Evolutionary conservation across 2,797 vertebrate species (phyloP).

Genomic region (Ibycter americanus): DNA sequence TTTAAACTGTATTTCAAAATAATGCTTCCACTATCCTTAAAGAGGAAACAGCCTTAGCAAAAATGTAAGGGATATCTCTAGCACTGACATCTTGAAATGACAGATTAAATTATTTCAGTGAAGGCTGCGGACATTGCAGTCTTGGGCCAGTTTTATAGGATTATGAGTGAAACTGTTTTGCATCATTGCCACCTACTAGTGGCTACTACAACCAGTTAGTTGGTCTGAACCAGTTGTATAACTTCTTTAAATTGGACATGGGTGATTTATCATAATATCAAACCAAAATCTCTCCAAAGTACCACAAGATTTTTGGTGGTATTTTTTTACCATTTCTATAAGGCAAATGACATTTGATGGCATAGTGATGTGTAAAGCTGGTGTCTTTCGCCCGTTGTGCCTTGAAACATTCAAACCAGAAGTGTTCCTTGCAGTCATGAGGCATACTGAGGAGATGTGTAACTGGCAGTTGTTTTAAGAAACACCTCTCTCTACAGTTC

Average conservation of each 20-base stretch:
- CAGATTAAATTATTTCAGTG: background rate
- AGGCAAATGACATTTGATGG: background rate
- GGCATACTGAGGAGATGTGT: background rate
- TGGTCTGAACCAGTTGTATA: background rate
- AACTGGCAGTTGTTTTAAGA: background rate
- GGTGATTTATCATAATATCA: background rate
- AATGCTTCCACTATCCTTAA: background rate
- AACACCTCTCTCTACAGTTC: background rate
- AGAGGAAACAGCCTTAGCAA: background rate
- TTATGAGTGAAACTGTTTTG: background rate
- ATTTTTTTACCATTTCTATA: background rate
- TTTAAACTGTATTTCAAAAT: conserved; percentile 28
- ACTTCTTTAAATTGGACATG: background rate
- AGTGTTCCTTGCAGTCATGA: background rate
- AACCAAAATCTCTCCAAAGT: background rate
- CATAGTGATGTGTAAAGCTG: background rate
- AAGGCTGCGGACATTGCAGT: background rate
- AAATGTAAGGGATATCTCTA: background rate
- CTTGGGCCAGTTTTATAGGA: background rate
- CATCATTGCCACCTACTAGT: background rate
- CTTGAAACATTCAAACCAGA: background rate
- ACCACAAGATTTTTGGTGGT: background rate
- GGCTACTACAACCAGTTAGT: background rate
- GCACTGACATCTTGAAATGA: background rate
- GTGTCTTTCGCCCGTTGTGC: background rate